Evolutionary conservation across 2,797 vertebrate genomes (phyloP).

Genomic region (Psittacula echo): DNA sequence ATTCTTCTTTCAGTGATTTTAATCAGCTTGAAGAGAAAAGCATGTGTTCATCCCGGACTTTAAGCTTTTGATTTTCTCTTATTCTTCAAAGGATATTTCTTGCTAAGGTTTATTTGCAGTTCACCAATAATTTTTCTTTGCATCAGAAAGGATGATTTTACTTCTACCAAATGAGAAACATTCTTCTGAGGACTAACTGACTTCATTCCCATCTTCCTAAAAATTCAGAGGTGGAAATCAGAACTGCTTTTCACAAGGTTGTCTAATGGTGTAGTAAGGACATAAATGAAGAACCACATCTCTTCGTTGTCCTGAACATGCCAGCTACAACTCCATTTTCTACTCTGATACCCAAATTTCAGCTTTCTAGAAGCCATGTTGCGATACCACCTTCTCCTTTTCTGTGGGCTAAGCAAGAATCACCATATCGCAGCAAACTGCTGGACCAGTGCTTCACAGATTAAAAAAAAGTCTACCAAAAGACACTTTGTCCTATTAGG

Average conservation of each 20-base stretch:
- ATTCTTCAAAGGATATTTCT: neutral
- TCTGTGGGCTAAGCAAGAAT: neutral
- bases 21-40: neutral
- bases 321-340: neutral
- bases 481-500: neutral
- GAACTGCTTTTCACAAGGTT: neutral
- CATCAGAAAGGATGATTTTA: neutral
- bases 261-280: neutral
- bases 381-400: neutral
- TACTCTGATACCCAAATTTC: neutral
- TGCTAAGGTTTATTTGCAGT: neutral
- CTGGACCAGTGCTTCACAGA: neutral
- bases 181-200: neutral
- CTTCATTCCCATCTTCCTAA: neutral
- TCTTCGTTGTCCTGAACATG: neutral
- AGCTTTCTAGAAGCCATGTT: neutral
- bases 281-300: neutral
- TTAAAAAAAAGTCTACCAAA: neutral
- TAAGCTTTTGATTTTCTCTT: neutral
- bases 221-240: neutral
- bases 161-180: neutral
- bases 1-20: neutral
- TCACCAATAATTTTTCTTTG: neutral
- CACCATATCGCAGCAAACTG: neutral
- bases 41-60: neutral